phyloP scores from a whole-genome alignment of 2,797 vertebrate genomes.

The Eulemur coronatus region DNA sequence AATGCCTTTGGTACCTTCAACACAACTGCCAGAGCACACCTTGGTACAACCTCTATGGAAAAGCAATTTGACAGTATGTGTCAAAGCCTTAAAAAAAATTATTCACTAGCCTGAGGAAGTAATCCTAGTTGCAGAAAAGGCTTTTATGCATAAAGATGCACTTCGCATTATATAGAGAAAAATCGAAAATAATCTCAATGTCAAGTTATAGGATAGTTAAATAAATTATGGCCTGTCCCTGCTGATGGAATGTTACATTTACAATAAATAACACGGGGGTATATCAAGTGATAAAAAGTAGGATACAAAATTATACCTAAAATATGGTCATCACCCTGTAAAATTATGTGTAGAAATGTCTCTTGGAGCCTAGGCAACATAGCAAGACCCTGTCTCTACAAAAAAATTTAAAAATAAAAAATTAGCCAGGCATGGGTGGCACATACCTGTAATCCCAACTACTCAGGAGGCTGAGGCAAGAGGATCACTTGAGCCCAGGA shows the following conservation, averaged over 20 bases:
- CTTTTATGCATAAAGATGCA: neutral
- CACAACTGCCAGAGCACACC: neutral
- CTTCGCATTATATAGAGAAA: neutral
- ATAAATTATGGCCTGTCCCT: neutral
- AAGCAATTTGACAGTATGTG: neutral
- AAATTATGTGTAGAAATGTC: neutral
- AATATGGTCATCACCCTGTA: neutral
- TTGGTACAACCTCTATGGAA: neutral
- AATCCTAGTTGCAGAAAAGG: neutral
- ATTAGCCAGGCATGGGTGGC: neutral
- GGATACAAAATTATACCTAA: neutral
- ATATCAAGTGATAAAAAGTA: neutral
- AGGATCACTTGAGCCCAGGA: neutral
- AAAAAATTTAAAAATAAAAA: neutral
- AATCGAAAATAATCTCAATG: neutral
- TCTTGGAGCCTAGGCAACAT: neutral
- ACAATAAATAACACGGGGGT: neutral
- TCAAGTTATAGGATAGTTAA: neutral
- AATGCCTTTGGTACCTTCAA: neutral
- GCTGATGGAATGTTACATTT: neutral
- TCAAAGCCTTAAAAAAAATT: slow-evolving; percentile 7
- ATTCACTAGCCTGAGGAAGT: neutral
- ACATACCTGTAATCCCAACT: neutral
- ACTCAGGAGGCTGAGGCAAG: neutral
- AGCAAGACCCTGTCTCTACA: neutral